Conservation (phyloP, 2,113 vertebrate genomes). For the Lasiurus borealis region DNA sequence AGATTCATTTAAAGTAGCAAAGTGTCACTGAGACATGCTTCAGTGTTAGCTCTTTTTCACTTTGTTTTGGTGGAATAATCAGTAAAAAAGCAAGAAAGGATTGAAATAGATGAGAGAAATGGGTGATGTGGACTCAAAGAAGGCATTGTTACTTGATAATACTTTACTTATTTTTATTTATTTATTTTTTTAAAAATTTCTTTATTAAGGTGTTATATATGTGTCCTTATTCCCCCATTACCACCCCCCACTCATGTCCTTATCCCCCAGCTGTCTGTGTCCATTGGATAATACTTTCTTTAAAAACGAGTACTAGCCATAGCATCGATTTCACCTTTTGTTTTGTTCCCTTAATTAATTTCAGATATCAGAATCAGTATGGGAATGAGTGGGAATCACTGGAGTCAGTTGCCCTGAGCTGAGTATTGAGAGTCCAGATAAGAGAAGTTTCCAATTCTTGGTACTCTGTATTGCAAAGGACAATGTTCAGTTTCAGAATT, state of each 20-base stretch:
- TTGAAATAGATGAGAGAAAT: background rate
- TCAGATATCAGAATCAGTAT: background rate
- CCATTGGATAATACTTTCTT: background rate
- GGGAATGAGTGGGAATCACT: background rate
- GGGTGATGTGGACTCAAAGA: background rate
- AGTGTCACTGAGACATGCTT: background rate
- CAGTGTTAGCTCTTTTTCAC: background rate
- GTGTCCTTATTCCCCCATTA: no score
- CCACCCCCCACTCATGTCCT: no score
- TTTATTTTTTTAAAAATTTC: no score
- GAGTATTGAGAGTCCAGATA: background rate
- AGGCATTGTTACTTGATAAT: background rate
- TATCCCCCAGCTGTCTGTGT: no score
- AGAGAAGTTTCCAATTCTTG: background rate
- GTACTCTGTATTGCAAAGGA: background rate
- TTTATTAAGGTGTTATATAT: no score
- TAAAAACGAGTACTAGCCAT: background rate
- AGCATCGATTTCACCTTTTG: background rate
- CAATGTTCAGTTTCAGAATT: constrained; percentile 32
- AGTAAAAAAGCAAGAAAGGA: background rate
- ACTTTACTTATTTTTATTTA: no score
- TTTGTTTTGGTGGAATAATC: constrained; percentile 12
- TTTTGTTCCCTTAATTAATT: background rate
- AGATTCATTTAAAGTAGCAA: background rate
- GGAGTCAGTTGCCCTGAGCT: background rate